Base-by-base conservation (phyloP, 1,140 invertebrate species). In the Branchinecta lynchi region DNA sequence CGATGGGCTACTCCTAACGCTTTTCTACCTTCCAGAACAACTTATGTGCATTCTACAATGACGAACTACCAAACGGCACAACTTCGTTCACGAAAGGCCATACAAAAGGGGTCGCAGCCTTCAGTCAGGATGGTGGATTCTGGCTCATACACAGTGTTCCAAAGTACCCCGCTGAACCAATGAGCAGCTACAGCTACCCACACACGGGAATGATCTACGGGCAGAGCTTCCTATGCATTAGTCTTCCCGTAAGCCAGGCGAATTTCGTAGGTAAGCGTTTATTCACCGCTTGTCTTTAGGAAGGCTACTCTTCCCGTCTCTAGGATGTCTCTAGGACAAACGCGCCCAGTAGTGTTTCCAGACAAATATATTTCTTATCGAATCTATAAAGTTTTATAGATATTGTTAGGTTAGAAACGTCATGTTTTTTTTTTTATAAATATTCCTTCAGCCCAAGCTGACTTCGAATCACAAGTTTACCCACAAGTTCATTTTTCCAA, bases 91-190 rank as follows among this genome's bases (percentile, higher is more conserved):
- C 75, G 44, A 84, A 84, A 74, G 92, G 91, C 0, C 92, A 94
- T 74, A 85, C 90, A 0, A 96, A 95, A 81, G 92, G 93, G 3
- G 84, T 88, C 0, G 77, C 96, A 15, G 80, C 87, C 8, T 85
- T 86, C n/a, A 84, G 90, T 73, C 79, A 82, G 15, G 77, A 81
- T 7, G 81, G 82, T 44, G 92, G 92, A 5, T 84, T 94, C 74
- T 96, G 93, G 92, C 75, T 96, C 65, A 83, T 95, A 17, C 93
- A 96, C 77, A 96, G 92, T 68, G 89, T 93, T 10, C 93, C 93
- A 0, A 83, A 85, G 73, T 96, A 87, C 80, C 90, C 90, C 9
- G 81, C 84, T 0, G 68, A 82, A 21, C 83, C 83, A 10, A 74
- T 75, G 43, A 12, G 77, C 7, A 70, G 76, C 7, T 96, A 93